Conservation (phyloP, 2,113 vertebrate species). For the Natator depressus region DNA sequence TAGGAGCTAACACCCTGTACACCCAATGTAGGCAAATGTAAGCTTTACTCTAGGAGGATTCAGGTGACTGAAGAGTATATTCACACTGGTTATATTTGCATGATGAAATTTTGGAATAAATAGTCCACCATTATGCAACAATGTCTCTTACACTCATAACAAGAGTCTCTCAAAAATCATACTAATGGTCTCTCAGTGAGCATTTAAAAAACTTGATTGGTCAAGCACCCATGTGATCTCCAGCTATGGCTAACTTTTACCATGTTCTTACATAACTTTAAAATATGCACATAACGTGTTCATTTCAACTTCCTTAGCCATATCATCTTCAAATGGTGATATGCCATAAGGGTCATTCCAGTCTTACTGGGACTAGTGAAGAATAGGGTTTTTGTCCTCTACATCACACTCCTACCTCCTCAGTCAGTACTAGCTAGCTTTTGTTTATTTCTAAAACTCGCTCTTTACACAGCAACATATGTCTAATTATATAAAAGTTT, state of each 20-base stretch:
- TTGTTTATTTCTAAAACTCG: slow-evolving; percentile 27
- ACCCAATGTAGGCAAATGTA: slow-evolving; percentile 35
- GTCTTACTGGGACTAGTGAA: background rate
- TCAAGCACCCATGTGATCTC: background rate
- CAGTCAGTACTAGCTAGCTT: slow-evolving; percentile 47
- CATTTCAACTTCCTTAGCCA: fast-evolving
- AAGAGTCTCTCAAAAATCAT: fast-evolving
- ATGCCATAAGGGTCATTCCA: background rate
- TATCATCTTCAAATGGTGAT: fast-evolving
- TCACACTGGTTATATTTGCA: slow-evolving; percentile 31
- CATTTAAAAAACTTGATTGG: fast-evolving
- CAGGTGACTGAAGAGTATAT: slow-evolving; percentile 23
- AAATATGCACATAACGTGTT: background rate
- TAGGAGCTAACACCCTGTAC: slow-evolving; percentile 39
- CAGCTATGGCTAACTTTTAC: background rate
- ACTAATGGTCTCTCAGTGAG: fast-evolving
- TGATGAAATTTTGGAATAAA: background rate
- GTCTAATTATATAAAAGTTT: slow-evolving; percentile 54
- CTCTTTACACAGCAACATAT: slow-evolving; percentile 70
- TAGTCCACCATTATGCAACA: fast-evolving
- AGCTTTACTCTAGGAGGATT: slow-evolving; percentile 59
- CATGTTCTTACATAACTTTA: background rate
- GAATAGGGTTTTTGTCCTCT: background rate
- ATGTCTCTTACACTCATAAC: fast-evolving
- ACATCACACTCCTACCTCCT: background rate